Base-by-base conservation (phyloP, 2,113 vertebrate genomes). In the Nymphicus hollandicus region DNA sequence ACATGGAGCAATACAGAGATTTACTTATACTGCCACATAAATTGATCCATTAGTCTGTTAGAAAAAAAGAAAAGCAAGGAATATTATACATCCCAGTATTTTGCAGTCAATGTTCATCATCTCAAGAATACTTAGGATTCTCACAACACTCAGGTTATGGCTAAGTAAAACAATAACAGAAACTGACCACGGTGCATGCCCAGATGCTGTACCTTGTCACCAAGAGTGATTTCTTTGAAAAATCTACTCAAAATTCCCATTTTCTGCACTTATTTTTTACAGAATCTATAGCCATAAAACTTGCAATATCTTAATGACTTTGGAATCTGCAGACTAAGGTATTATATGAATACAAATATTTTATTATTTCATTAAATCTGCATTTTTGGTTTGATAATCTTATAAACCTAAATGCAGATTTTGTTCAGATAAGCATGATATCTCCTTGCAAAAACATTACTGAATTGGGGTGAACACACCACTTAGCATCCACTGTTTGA, bases 311-410 rank as follows among this genome's bases (percentile, higher is more conserved):
- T 3, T 29, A 7, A 7, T 17, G 2, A 4, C 6, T 60, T 68
- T 37, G 9, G 31, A 41, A 56, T 49, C 3, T 39, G 25, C 18
- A 65, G 9, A 29, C 29, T 27, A 43, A 33, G 4, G 3, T 28
- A 25, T 1, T 35, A 13, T 22, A 58, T 9, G 2, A 63, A 28
- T 19, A 20, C 2, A 37, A 17, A 56, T 7, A 1, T 17, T 15
- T 13, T 43, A 19, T 33, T 64, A 28, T 56, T 56, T 37, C 2
- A 18, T 31, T 72, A 83, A 69, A 61, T 35, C 6, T 55, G 1
- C 1, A 2, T 3, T 39, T 81, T 39, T 33, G 0, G 4, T 52
- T 49, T 55, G 9, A 17, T 65, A 49, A 27, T 37, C 35, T 53
- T 35, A 56, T 18, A 64, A 74, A 74, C 46, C 2, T 5, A 22